Base-by-base conservation (phyloP, 2,888 invertebrate species). In the Apamea sordens region DNA sequence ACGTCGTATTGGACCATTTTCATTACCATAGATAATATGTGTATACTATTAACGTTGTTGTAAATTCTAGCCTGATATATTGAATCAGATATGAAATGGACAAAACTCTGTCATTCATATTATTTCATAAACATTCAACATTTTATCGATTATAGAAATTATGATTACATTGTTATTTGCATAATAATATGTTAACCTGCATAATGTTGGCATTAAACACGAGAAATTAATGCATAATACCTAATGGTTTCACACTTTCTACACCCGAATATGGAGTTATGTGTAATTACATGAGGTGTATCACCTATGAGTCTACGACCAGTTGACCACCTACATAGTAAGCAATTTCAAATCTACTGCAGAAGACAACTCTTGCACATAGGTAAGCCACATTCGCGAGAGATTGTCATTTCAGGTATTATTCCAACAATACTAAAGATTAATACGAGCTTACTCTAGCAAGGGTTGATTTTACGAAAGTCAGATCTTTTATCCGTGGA, bases 161-260 rank as follows among this genome's bases (percentile, higher is more conserved):
- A 41, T 68, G 32, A 21, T 67, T 15, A 59, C 24, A 53, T 70
- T 36, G 32, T 53, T 47, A 59, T 53, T 70, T 41, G 7, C 68
- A 64, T 78, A 78, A 85, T 82, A 50, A 77, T 65, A 85, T 36
- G 76, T 50, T 76, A n/a, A 47, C 18, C 61, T 36, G 78, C 53
- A 73, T 76, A 73, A 77, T 77, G 11, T 56, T 15, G 41, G n/a
- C n/a, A 79, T 76, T 63, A 71, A 74, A 64, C 47, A 73, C n/a
- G 15, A 75, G 0, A 18, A 70, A 50, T 63, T 63, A 59, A 76
- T 72, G 64, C 50, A 53, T 81, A 69, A 73, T 69, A 67, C 24
- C 44, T 72, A 76, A 64, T 61, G n/a, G 36, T 77, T 80, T 80
- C 32, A 86, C 85, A 83, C 85, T 86, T 86, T 86, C 87, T 85